These are phyloP conservation scores for Teinopalpus imperialis DNA, from an alignment of 2,888 invertebrate species.

Conservation along the genomic window DNA sequence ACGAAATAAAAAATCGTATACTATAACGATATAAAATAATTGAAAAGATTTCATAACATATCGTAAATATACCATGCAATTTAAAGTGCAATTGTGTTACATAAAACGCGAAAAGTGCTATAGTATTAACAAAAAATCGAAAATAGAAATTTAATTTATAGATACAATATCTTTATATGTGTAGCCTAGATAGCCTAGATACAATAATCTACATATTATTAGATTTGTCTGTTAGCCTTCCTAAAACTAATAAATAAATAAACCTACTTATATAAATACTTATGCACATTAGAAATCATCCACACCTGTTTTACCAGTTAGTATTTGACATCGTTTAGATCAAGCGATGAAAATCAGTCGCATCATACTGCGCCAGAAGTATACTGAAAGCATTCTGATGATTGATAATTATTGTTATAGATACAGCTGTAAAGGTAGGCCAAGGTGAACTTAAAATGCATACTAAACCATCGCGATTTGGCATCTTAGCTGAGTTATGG, in stretches of 20 bases:
- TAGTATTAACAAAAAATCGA: no score
- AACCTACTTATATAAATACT: no score
- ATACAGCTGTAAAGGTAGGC: constrained; percentile 65
- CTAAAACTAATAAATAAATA: no score
- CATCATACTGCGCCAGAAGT: constrained; percentile 40
- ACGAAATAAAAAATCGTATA: no score
- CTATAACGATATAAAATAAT: background rate
- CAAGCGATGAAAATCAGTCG: constrained; percentile 43
- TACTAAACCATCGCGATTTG: constrained; percentile 53
- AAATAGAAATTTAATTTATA: no score
- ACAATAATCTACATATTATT: no score
- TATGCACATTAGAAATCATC: background rate
- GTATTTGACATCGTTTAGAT: no score
- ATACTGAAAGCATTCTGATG: constrained; percentile 40
- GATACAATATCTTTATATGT: no score
- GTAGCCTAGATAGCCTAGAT: no score
- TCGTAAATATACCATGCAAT: constrained; percentile 26
- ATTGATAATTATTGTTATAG: constrained; percentile 66
- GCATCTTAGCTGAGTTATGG: constrained; percentile 57
- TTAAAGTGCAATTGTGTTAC: no score
- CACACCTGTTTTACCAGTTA: constrained; percentile 40
- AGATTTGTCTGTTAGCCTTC: no score
- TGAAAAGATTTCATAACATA: background rate
- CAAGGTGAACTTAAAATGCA: constrained; percentile 66
- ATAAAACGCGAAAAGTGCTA: no score